phyloP scores from a whole-genome alignment of 2,113 vertebrate genomes.

The Ochotona curzoniae region DNA sequence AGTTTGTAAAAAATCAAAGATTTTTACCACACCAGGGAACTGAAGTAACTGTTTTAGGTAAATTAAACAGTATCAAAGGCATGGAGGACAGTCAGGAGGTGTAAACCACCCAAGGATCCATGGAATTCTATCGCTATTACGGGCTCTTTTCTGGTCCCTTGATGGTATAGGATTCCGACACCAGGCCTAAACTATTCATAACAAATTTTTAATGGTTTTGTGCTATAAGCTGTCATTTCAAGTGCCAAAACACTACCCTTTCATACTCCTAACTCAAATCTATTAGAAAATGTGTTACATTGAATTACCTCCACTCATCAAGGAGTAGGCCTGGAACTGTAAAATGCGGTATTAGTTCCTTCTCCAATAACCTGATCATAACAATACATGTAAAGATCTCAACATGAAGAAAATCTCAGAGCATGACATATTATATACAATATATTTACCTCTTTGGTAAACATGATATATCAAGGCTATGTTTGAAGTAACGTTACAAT shows the following conservation, averaged over 20 bases:
- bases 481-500: not conserved
- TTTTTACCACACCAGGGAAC: not conserved
- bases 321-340: not conserved
- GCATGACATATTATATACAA: not conserved
- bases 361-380: not conserved
- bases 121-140: not conserved
- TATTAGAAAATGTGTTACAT: conserved; percentile 17
- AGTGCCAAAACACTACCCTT: not conserved
- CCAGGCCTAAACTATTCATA: not conserved
- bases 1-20: not conserved
- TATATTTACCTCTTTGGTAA: not conserved
- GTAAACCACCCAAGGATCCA: conserved; percentile 2
- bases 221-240: not conserved
- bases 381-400: not conserved
- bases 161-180: not conserved
- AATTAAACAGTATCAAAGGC: not conserved
- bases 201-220: conserved; percentile 20
- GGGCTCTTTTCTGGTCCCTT: not conserved
- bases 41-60: conserved; percentile 10
- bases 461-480: not conserved
- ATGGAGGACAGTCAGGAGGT: not conserved
- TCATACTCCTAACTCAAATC: conserved; percentile 14
- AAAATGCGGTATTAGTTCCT: not conserved
- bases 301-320: not conserved
- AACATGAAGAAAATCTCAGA: conserved; percentile 4